A percentile compares a stretch with the other conserved stretches of the same genome.
Evolutionary conservation across 2,113 vertebrate species (phyloP).

Genomic region (Pontoporia blainvillei): DNA sequence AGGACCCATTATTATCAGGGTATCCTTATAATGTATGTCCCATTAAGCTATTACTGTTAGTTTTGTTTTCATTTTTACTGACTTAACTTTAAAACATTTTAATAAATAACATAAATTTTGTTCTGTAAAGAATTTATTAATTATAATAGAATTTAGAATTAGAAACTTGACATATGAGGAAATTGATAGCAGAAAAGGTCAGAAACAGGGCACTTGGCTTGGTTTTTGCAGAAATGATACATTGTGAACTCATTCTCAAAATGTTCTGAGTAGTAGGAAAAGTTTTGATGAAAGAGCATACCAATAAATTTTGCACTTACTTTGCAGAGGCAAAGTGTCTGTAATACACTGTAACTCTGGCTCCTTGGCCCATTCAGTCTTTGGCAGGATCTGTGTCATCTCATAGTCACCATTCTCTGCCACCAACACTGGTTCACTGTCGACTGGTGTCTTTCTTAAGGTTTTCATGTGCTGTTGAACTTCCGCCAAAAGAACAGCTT

Average conservation of each 20-base stretch:
- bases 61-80: not conserved
- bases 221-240: conserved; percentile 30
- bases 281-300: conserved; percentile 8
- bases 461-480: conserved; percentile 73
- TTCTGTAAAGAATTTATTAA: conserved; percentile 1
- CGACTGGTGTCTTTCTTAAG: conserved; percentile 16
- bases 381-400: not conserved
- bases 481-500: conserved; percentile 84
- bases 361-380: not conserved
- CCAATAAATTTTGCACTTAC: conserved; percentile 58
- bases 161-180: conserved; percentile 29
- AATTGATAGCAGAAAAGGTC: not conserved
- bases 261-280: not conserved
- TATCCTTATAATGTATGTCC: not conserved
- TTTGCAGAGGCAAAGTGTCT: not conserved
- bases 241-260: not conserved
- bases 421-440: not conserved
- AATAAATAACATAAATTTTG: not conserved
- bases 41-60: not conserved
- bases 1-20: not conserved
- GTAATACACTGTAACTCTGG: not conserved
- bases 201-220: conserved; percentile 21
- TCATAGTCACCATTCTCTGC: conserved; percentile 58
- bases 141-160: not conserved
- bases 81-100: not conserved